phyloP scores from a whole-genome alignment of 2,888 invertebrate genomes.

The Netelia virgata region DNA sequence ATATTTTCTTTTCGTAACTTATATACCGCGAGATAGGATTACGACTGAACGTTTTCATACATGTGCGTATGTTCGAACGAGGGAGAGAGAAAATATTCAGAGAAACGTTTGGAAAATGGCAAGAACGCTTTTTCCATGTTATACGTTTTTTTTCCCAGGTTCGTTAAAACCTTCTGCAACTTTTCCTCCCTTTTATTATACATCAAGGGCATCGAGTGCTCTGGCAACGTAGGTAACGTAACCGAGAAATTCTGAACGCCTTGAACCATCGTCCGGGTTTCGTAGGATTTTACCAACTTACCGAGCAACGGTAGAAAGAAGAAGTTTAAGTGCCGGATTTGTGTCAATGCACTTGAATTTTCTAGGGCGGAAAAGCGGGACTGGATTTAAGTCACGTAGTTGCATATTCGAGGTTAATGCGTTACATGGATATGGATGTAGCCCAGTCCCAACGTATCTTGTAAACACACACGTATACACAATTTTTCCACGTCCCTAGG shows the following conservation, averaged over 20 bases:
- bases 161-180: not conserved
- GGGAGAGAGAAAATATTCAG: not conserved
- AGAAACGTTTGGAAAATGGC: not conserved
- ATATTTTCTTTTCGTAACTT: not conserved
- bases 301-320: too few species aligned
- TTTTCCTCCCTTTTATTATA: too few species aligned
- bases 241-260: too few species aligned
- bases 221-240: too few species aligned
- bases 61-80: not conserved
- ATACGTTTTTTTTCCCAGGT: not conserved
- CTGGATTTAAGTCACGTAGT: constrained; percentile 1
- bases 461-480: not conserved
- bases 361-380: not conserved
- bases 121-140: not conserved
- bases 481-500: constrained; percentile 15
- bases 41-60: not conserved
- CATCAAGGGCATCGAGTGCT: too few species aligned
- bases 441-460: not conserved
- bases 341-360: constrained; percentile 19
- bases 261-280: too few species aligned
- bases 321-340: not conserved
- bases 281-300: too few species aligned
- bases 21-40: not conserved
- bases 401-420: constrained; percentile 13
- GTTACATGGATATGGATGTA: not conserved